These are phyloP conservation scores for Argya squamiceps DNA, from an alignment of 2,797 vertebrate species.

Conservation along the genomic window DNA sequence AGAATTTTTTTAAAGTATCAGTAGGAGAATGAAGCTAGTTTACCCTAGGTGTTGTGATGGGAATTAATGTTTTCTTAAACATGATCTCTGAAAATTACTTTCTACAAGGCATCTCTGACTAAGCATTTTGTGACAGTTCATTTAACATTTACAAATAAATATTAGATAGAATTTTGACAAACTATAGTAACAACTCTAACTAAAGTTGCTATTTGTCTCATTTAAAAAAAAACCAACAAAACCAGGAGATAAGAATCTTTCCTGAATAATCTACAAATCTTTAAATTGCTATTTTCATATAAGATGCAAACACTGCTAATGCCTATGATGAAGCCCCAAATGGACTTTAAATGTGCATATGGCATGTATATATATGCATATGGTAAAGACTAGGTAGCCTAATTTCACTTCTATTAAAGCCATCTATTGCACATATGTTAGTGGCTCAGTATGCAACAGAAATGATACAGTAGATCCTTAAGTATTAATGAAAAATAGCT, in stretches of 20 bases:
- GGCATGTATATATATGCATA: not conserved
- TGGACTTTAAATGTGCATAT: not conserved
- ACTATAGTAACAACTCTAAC: not conserved
- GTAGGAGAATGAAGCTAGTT: not conserved
- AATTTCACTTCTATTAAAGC: not conserved
- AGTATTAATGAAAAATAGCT: not conserved
- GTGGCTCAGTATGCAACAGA: not conserved
- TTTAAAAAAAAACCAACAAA: not conserved
- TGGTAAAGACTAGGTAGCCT: not conserved
- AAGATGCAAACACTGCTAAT: not conserved
- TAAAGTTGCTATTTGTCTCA: not conserved
- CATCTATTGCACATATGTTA: not conserved
- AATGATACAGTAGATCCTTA: not conserved
- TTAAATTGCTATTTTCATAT: not conserved
- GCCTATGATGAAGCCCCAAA: not conserved
- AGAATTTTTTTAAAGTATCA: not conserved
- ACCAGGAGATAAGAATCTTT: not conserved
- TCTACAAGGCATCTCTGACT: not conserved
- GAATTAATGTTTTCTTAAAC: not conserved
- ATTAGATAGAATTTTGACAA: not conserved
- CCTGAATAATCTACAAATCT: slow-evolving; percentile 19
- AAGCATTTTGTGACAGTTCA: not conserved
- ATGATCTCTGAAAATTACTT: not conserved
- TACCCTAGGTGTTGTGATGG: not conserved
- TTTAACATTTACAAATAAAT: not conserved